Percentiles rank a stretch among this genome's conserved stretches.
Evolutionary conservation across 1,140 invertebrate species (phyloP).

Genomic region (Lucilia sericata): DNA sequence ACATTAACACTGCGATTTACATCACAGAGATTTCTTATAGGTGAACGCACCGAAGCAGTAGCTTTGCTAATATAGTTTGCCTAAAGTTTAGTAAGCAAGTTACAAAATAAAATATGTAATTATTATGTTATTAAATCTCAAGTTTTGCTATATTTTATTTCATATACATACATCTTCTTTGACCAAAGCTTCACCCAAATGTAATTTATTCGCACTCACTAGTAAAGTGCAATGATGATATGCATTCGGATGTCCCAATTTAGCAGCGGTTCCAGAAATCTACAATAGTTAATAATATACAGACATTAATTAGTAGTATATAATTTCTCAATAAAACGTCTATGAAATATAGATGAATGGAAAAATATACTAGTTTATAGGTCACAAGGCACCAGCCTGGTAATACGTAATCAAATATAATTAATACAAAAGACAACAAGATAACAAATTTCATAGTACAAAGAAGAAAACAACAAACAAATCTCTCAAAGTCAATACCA

Average conservation of each 20-base stretch:
- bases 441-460: neutral
- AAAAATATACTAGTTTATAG: neutral
- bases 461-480: neutral
- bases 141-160: neutral
- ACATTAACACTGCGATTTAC: conserved; percentile 77
- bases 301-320: conserved; percentile 2
- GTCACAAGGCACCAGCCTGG: neutral
- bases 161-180: conserved; percentile 75
- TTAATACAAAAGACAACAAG: neutral
- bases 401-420: neutral
- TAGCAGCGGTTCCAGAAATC: conserved; percentile 93
- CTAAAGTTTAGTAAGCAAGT: neutral
- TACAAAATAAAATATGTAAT: no score
- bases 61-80: conserved; percentile 80
- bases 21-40: conserved; percentile 84
- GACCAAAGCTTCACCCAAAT: conserved; percentile 75
- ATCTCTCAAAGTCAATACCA: conserved; percentile 15
- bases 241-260: conserved; percentile 83
- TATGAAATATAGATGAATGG: conserved; percentile 22
- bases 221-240: conserved; percentile 97
- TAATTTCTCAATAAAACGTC: neutral
- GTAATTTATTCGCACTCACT: conserved; percentile 83
- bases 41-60: conserved; percentile 82
- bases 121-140: no score
- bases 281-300: conserved; percentile 45